A percentile compares a stretch with the other conserved stretches of the same genome.
Evolutionary conservation across 1,140 invertebrate species (phyloP).

Genomic region (Cotesia typhae): DNA sequence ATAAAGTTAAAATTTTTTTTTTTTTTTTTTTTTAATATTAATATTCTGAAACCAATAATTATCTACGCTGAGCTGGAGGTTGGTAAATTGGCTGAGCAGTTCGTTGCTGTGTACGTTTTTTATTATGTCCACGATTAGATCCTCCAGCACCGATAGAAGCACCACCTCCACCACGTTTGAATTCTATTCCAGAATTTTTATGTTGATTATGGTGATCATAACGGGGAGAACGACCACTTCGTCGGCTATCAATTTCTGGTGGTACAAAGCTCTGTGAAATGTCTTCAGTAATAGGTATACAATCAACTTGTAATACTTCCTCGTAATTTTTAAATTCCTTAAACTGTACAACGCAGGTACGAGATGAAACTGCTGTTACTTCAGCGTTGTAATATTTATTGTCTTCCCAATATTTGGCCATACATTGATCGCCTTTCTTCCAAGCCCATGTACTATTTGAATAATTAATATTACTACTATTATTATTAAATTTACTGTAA

Average conservation of each 20-base stretch:
- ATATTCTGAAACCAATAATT: conserved; percentile 32
- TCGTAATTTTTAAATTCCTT: conserved; percentile 89
- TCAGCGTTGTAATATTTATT: conserved; percentile 87
- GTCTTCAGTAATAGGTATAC: conserved; percentile 72
- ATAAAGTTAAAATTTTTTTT: too few species aligned
- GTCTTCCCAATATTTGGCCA: conserved; percentile 94
- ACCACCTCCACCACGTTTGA: conserved; percentile 52
- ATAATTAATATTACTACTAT: conserved; percentile 43
- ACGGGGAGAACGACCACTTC: conserved; percentile 47
- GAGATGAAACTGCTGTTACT: conserved; percentile 79
- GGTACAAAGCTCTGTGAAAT: conserved; percentile 23
- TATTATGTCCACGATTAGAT: conserved; percentile 42
- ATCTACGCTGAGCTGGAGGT: conserved; percentile 59
- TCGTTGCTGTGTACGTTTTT: conserved; percentile 54
- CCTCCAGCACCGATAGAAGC: conserved; percentile 44
- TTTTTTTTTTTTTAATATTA: too few species aligned
- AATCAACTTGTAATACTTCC: conserved; percentile 83
- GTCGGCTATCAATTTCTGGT: conserved; percentile 11
- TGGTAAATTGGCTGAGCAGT: conserved; percentile 62
- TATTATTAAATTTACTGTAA: conserved; percentile 47
- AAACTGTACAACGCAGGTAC: conserved; percentile 85
- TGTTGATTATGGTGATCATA: conserved; percentile 53
- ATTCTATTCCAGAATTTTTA: conserved; percentile 55
- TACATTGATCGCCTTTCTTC: conserved; percentile 81
- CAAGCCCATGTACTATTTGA: conserved; percentile 67